A percentile compares a stretch with the other conserved stretches of the same genome.
Conservation (phyloP, 1,140 invertebrate genomes). For the Drosophila willistoni region DNA sequence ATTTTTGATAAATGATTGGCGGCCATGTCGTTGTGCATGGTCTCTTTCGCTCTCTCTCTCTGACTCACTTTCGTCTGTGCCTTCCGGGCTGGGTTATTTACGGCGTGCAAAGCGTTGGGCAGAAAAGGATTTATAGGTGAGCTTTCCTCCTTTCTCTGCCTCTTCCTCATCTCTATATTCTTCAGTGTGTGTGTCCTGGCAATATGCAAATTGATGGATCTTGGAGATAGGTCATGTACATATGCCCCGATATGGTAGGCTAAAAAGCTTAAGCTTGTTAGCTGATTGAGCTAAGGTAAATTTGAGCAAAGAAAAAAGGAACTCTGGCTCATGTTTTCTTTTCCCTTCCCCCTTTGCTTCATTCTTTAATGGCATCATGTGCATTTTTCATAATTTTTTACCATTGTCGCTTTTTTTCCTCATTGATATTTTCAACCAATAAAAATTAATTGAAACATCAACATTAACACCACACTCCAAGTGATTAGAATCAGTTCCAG, state of each 20-base stretch:
- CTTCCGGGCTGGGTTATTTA: constrained; percentile 64
- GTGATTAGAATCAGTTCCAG: constrained; percentile 80
- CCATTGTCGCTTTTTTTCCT: neutral
- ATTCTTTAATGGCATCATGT: constrained; percentile 23
- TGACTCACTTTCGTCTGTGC: neutral
- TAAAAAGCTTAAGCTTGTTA: constrained; percentile 66
- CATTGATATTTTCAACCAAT: constrained; percentile 50
- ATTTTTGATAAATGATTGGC: constrained; percentile 81
- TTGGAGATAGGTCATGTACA: constrained; percentile 71
- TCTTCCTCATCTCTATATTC: neutral
- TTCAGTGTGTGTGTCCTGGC: constrained; percentile 46
- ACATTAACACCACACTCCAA: constrained; percentile 70
- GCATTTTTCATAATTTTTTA: constrained; percentile 62
- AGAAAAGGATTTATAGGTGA: constrained; percentile 75
- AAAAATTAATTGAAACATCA: constrained; percentile 81
- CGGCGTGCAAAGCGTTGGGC: constrained; percentile 71
- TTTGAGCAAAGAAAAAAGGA: constrained; percentile 5
- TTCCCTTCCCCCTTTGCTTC: neutral
- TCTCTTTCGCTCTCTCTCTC: neutral
- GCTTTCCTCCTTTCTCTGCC: constrained; percentile 21
- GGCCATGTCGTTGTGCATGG: constrained; percentile 55
- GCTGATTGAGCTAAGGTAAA: constrained; percentile 61
- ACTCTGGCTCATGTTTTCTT: neutral
- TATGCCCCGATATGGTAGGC: constrained; percentile 35
- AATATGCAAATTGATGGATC: constrained; percentile 81